Base-by-base conservation (phyloP, 2,888 invertebrate genomes). In the Cosmia trapezina region DNA sequence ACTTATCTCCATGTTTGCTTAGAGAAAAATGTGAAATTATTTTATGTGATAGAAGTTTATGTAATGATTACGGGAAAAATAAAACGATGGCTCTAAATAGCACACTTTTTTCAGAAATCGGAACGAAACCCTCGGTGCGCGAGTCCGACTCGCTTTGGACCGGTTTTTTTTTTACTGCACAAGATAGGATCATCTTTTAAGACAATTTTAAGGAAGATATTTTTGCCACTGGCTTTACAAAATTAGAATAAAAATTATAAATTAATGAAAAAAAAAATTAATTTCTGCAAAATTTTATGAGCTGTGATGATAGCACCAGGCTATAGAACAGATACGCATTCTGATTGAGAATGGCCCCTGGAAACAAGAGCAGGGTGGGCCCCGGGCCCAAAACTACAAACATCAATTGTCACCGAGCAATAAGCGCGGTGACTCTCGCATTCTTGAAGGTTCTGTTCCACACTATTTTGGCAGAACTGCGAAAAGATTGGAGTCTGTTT, bases 371-470 rank as follows among this genome's bases (percentile, higher is more conserved):
- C 70, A 47, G 80, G 71, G 60, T 62, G 54, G 61, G 62, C 67
- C 47, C 57, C 61, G 62, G 74, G 80, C 64, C 79, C 72, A 79
- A 81, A 88, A 89, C 86, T 87, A 81, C 85, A 86, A 91, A 91
- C 93, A 92, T 93, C 93, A 93, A 93, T 93, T 92, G 93, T 92
- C 92, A 88, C 89, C 87, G 78, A 88, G 93, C 92, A 95, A 95
- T 95, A 95, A 94, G 90, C 86, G 87, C 89, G 90, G 91, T 95
- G 95, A 95, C 95, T 93, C 81, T 92, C 87, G 85, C 91, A 95
- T 95, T 94, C 94, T 92, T 68, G 77, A 83, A 78, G 70, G 67
- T 70, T 56, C 73, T 67, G 67, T 78, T 79, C 70, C 78, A 75
- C 81, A 86, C 84, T 83, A 84, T 82, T 83, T 83, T 71, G 73